Evolutionary conservation across 1,140 invertebrate species (phyloP).

Genomic region (Drosophila saltans): DNA sequence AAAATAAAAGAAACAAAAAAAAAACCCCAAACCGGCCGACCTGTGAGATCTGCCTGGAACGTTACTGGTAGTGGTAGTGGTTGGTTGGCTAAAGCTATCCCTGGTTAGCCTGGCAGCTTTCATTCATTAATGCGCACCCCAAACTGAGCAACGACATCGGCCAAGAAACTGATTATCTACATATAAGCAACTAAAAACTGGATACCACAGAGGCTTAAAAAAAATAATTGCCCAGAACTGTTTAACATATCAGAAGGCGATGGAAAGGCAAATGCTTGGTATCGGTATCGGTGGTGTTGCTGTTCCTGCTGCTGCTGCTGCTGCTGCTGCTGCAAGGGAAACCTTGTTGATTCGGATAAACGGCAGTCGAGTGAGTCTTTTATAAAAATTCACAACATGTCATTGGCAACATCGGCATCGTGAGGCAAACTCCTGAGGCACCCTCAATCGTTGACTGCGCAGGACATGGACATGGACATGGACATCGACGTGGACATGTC

Average conservation of each 20-base stretch:
- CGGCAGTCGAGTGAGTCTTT: constrained; percentile 69
- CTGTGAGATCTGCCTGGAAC: background rate
- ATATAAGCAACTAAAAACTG: constrained; percentile 77
- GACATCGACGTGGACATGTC: constrained; percentile 70
- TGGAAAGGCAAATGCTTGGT: background rate
- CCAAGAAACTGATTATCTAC: constrained; percentile 77
- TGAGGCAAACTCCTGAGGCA: constrained; percentile 52
- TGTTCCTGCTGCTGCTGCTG: background rate
- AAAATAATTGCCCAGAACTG: constrained; percentile 80
- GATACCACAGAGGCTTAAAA: constrained; percentile 42
- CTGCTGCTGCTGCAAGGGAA: background rate
- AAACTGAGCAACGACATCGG: constrained; percentile 69
- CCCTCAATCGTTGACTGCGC: constrained; percentile 67
- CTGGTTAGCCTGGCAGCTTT: constrained; percentile 47
- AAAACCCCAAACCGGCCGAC: background rate
- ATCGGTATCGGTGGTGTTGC: background rate
- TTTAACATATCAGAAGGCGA: constrained; percentile 72
- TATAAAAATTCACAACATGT: constrained; percentile 81
- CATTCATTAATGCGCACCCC: constrained; percentile 76
- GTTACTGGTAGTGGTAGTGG: background rate
- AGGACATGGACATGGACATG: constrained; percentile 70
- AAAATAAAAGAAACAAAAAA: too few species aligned
- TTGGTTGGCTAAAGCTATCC: background rate
- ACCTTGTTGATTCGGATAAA: constrained; percentile 11
- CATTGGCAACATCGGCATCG: constrained; percentile 57